Evolutionary conservation across 2,888 invertebrate species (phyloP), one percentile per base, ranked within the genome.

Genomic region (Byasa hedistus): DNA sequence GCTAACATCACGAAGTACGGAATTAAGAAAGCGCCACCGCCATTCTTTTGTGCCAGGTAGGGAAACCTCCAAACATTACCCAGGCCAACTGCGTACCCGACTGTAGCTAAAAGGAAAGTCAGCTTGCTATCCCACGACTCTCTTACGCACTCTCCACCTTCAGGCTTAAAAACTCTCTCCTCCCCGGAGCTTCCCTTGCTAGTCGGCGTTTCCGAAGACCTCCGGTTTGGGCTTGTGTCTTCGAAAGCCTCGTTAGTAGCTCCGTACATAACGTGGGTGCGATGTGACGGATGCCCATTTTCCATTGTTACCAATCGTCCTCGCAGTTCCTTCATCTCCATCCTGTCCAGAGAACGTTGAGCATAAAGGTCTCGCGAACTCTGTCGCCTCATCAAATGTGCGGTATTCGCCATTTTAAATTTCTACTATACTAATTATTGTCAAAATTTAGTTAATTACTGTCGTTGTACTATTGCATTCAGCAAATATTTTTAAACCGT

Each of bases 31-130:
- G 98, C 98, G 24, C 98, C 98, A 65, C 98, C 98, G 0, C 98
- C 98, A 79, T 98, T 98, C 84, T 98, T 98, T 82, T 98, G 98
- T 0, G 98, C 98, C 72, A 98, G 90, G 86, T 98, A 98, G 0
- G 98, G 98, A 86, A 98, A 98, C 73, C 98, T 93, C 98, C 98
- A 98, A 0, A 98, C 98, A 79, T 98, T 98, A 7, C 98, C 98
- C 55, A 98, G 92, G 0, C 98, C 98, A 1, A 98, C 98, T 7
- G 98, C 98, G 77, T 98, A 98, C 65, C 97, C 97, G 54, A 98
- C 96, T n/a, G 98, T 98, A 0, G 98, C 98, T 73, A 98, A 85
- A 22, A 98, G 92, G 83, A 98, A 98, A 61, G 98, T 98, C 66
- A 98, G 90, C 85, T 98, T 98, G 84, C 96, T 97, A 84, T 98